phyloP scores from a whole-genome alignment of 2,888 invertebrate species.

The Quadroppia sp. region DNA sequence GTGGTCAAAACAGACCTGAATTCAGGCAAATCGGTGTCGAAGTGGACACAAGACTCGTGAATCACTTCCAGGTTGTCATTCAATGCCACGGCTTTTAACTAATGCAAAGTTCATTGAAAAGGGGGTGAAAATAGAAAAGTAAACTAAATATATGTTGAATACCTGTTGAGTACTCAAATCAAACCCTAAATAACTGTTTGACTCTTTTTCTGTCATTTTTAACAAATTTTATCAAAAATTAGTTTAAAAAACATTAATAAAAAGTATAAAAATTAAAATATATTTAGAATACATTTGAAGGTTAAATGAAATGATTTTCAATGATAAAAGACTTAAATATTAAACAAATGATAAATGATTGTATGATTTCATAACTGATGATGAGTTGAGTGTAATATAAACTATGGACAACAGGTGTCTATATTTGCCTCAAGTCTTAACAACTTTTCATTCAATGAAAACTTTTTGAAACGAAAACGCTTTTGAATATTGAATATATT shows the following conservation, averaged over 20 bases:
- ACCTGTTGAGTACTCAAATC: slow-evolving; percentile 50
- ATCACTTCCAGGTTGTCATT: slow-evolving; percentile 67
- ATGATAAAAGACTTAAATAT: neutral
- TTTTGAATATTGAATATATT: no score
- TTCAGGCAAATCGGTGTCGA: slow-evolving; percentile 88
- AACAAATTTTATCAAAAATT: neutral
- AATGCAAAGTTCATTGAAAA: slow-evolving; percentile 15
- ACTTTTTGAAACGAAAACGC: no score
- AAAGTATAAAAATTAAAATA: neutral
- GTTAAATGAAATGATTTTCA: neutral
- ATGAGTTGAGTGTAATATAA: neutral
- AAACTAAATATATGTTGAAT: neutral
- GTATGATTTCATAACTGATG: no score
- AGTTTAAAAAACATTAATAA: neutral
- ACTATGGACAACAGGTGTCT: neutral
- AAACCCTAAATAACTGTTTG: slow-evolving; percentile 45
- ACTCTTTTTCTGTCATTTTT: neutral
- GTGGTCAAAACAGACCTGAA: slow-evolving; percentile 63
- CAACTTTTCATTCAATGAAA: no score
- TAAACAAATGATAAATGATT: no score
- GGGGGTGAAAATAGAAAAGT: neutral
- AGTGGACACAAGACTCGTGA: slow-evolving; percentile 76
- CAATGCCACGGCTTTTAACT: slow-evolving; percentile 86
- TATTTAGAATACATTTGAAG: neutral
- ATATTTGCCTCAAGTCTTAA: neutral